Conservation (phyloP, 2,797 vertebrate species). For the Denticeps clupeoides region DNA sequence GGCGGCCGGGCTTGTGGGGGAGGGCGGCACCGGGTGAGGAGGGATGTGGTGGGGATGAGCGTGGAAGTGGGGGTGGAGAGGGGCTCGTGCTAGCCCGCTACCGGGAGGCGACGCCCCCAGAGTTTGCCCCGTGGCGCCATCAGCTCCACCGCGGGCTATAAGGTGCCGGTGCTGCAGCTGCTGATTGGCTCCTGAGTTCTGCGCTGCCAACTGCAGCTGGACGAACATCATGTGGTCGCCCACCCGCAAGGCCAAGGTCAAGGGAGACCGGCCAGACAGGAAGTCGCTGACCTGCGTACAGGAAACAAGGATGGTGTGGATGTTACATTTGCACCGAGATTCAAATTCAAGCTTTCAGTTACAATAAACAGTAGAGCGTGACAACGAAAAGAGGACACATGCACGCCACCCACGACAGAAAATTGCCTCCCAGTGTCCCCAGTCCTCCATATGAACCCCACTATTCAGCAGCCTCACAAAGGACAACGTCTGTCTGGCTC, state of each 20-base stretch:
- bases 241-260: constrained; percentile 85
- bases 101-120: constrained; percentile 31
- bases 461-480: constrained; percentile 59
- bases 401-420: constrained; percentile 30
- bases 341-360: no score
- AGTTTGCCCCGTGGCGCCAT: constrained; percentile 44
- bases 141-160: constrained; percentile 65
- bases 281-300: constrained; percentile 83
- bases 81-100: no score
- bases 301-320: constrained; percentile 17
- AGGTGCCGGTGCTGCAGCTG: constrained; percentile 81
- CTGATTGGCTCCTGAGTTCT: constrained; percentile 70
- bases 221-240: constrained; percentile 94
- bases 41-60: constrained; percentile 39
- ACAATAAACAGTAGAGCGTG: no score
- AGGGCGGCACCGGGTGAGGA: constrained; percentile 45
- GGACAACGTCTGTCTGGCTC: constrained; percentile 61
- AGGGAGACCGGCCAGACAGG: constrained; percentile 81
- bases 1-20: constrained; percentile 43
- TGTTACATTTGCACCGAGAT: no score
- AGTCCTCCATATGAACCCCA: constrained; percentile 46
- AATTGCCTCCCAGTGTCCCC: constrained; percentile 36
- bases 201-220: constrained; percentile 83
- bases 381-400: constrained; percentile 22
- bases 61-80: constrained; percentile 42